phyloP scores from a whole-genome alignment of 1,140 invertebrate species.

The Ladona fulva region DNA sequence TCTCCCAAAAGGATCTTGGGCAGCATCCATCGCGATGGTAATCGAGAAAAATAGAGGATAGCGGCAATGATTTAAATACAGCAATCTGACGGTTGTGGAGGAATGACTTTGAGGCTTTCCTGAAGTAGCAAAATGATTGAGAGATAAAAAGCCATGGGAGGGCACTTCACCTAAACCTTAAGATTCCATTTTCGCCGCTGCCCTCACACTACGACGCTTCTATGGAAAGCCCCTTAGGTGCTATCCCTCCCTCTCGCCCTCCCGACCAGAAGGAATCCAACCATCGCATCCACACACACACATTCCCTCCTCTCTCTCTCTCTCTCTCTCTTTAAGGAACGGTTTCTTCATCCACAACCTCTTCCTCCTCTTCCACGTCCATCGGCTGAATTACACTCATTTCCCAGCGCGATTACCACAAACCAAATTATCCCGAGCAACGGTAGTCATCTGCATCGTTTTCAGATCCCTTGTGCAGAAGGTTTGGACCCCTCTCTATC shows the following conservation, averaged over 20 bases:
- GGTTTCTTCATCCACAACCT: neutral
- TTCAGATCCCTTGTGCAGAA: neutral
- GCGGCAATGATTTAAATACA: neutral
- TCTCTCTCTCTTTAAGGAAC: neutral
- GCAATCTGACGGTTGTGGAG: neutral
- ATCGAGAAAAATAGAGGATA: neutral
- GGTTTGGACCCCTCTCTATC: neutral
- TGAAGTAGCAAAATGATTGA: neutral
- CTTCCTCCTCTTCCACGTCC: neutral
- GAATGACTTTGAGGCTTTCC: neutral
- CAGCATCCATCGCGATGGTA: too few relatives aligned
- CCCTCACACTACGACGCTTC: neutral
- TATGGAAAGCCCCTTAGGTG: neutral
- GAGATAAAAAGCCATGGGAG: neutral
- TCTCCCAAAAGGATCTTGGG: too few relatives aligned
- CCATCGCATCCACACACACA: neutral
- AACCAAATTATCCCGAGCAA: neutral
- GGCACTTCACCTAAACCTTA: neutral
- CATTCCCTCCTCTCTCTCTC: neutral
- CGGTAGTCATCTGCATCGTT: constrained; percentile 7
- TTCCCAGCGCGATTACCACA: neutral
- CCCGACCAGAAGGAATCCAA: neutral
- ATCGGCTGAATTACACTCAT: neutral
- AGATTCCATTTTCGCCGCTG: neutral
- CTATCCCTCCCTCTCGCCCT: neutral